Conservation (phyloP, 1,140 invertebrate species). For the Achatina immaculata region DNA sequence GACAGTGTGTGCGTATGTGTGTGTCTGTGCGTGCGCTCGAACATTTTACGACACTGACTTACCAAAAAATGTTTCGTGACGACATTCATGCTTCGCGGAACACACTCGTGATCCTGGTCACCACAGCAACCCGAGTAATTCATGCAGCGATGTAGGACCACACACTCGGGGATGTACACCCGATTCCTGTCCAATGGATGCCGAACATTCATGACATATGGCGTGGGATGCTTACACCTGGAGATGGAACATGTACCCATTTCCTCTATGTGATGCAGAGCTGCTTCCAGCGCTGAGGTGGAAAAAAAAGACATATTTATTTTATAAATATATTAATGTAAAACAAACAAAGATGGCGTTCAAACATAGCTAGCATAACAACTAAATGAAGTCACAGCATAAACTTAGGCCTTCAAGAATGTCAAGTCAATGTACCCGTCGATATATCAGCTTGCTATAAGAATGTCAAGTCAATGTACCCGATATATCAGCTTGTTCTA, state of each 20-base stretch:
- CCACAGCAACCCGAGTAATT: not conserved
- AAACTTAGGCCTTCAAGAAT: too few species aligned
- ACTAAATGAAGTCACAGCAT: too few species aligned
- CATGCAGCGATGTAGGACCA: not conserved
- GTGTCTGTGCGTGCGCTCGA: not conserved
- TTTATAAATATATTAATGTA: too few species aligned
- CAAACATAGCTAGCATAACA: too few species aligned
- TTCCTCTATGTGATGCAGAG: slow-evolving; percentile 7
- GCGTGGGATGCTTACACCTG: not conserved
- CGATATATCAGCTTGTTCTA: too few species aligned
- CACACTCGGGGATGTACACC: not conserved
- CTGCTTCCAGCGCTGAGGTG: not conserved
- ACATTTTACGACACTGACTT: not conserved
- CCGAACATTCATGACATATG: not conserved
- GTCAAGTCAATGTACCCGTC: too few species aligned
- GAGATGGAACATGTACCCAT: not conserved
- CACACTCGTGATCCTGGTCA: not conserved
- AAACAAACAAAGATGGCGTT: too few species aligned
- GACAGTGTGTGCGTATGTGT: slow-evolving; percentile 7
- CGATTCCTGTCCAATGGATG: not conserved
- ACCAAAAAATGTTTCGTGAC: not conserved
- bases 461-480: too few species aligned
- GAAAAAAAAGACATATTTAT: not conserved
- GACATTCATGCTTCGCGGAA: not conserved
- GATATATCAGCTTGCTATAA: too few species aligned